These are phyloP conservation scores for Syrista parreyssii DNA, from an alignment of 2,888 invertebrate genomes.

Conservation along the genomic window DNA sequence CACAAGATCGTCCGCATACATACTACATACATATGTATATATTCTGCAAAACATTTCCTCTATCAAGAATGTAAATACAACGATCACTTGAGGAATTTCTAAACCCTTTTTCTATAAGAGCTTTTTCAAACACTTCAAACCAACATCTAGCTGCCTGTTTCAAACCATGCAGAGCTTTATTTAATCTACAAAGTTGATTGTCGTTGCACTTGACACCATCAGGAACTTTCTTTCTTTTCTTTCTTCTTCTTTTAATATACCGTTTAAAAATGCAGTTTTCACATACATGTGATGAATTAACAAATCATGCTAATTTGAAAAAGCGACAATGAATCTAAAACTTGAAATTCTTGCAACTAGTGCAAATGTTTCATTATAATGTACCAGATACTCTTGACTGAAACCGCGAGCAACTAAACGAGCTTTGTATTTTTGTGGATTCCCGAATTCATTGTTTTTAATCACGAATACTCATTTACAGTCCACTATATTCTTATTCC, in stretches of 20 bases:
- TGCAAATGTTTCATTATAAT: slow-evolving; percentile 4
- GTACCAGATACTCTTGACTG: slow-evolving; percentile 25
- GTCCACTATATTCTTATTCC: slow-evolving; percentile 4
- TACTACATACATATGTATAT: slow-evolving; percentile 27
- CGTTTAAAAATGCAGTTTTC: slow-evolving; percentile 26
- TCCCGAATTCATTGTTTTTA: slow-evolving; percentile 21
- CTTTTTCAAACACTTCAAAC: slow-evolving; percentile 17
- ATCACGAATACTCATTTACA: slow-evolving; percentile 13
- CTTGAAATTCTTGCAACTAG: slow-evolving; percentile 26
- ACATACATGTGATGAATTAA: slow-evolving; percentile 31
- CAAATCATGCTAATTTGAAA: slow-evolving; percentile 29
- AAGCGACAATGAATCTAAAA: slow-evolving; percentile 28
- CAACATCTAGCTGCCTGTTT: slow-evolving; percentile 24
- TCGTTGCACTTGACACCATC: slow-evolving; percentile 15
- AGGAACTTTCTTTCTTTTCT: slow-evolving; percentile 30
- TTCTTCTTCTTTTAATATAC: slow-evolving; percentile 25
- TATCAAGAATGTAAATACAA: slow-evolving; percentile 25
- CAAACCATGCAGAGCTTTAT: slow-evolving; percentile 26
- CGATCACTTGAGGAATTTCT: slow-evolving; percentile 24
- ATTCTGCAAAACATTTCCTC: slow-evolving; percentile 21
- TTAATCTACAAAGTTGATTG: slow-evolving; percentile 27
- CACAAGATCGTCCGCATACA: slow-evolving; percentile 23
- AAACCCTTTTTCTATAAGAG: slow-evolving; percentile 22
- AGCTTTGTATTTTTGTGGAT: slow-evolving; percentile 26
- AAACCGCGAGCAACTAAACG: slow-evolving; percentile 24